Evolutionary conservation across 2,797 vertebrate genomes (phyloP).

Genomic region (Rachycentron canadum): DNA sequence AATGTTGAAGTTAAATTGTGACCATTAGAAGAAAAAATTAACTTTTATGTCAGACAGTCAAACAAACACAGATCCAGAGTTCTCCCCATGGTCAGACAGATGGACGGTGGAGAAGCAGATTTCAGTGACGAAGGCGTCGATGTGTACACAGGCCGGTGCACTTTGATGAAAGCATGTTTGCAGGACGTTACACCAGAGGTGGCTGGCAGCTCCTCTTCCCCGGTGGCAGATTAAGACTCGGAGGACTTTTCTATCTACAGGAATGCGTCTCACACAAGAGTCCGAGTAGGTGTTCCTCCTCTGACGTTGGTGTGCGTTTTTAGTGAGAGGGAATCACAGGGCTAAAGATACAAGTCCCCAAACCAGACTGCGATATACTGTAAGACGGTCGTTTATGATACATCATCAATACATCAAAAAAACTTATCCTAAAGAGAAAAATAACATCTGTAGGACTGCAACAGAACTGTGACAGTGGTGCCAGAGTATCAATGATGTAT

Average conservation of each 20-base stretch:
- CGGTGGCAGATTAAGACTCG: slow-evolving; percentile 53
- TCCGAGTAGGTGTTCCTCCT: neutral
- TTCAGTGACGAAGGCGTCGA: slow-evolving; percentile 35
- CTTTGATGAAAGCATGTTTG: slow-evolving; percentile 36
- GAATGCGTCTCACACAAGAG: slow-evolving; percentile 58
- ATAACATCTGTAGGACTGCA: slow-evolving; percentile 1
- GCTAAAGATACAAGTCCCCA: neutral
- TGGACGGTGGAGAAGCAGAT: slow-evolving; percentile 19
- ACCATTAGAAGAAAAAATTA: neutral
- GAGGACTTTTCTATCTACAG: slow-evolving; percentile 66
- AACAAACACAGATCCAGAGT: slow-evolving; percentile 17
- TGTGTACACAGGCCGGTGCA: slow-evolving; percentile 34
- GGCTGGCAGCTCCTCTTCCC: slow-evolving; percentile 6
- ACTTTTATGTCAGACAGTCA: neutral
- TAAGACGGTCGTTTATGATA: neutral
- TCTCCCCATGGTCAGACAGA: slow-evolving; percentile 3
- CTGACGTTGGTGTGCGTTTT: slow-evolving; percentile 9
- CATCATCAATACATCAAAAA: slow-evolving; percentile 25
- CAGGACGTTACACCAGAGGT: neutral
- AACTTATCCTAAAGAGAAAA: slow-evolving; percentile 10
- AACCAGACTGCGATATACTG: neutral
- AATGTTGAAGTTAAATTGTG: neutral
- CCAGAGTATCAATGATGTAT: slow-evolving; percentile 19
- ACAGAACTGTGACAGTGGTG: neutral
- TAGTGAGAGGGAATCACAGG: slow-evolving; percentile 59